phyloP scores from a whole-genome alignment of 2,113 vertebrate genomes.

The Nannospalax galili region DNA sequence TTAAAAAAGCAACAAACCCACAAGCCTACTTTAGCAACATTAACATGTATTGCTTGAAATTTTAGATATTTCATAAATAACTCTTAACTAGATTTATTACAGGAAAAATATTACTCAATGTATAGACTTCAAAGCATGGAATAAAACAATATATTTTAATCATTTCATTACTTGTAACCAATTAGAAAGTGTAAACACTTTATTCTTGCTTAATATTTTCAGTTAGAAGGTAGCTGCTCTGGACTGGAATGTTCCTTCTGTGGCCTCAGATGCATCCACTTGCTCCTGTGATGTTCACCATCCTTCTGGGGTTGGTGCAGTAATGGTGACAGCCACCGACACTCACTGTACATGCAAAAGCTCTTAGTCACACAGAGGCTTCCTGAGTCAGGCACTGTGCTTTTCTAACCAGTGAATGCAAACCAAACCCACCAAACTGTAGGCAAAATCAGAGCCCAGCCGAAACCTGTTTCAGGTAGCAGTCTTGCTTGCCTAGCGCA shows the following conservation, averaged over 20 bases:
- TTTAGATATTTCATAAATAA: slow-evolving; percentile 51
- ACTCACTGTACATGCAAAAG: neutral
- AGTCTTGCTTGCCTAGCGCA: neutral
- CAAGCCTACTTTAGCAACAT: slow-evolving; percentile 43
- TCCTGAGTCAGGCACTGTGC: neutral
- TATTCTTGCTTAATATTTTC: neutral
- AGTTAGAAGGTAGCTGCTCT: neutral
- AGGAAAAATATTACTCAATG: slow-evolving; percentile 20
- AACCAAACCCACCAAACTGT: neutral
- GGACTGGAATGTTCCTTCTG: neutral
- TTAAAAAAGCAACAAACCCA: neutral
- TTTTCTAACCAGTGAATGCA: neutral
- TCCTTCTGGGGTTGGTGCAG: neutral
- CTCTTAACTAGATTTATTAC: slow-evolving; percentile 11
- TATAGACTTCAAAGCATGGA: neutral
- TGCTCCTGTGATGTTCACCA: neutral
- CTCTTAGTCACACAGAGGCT: neutral
- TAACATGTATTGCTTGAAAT: neutral
- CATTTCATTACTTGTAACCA: neutral
- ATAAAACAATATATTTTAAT: slow-evolving; percentile 19
- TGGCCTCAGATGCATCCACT: neutral
- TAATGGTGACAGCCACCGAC: neutral
- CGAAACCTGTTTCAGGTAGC: neutral
- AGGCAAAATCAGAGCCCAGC: neutral
- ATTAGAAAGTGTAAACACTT: slow-evolving; percentile 14